Evolutionary conservation across 2,797 vertebrate genomes (phyloP).

Genomic region (Centropyge bicolor): DNA sequence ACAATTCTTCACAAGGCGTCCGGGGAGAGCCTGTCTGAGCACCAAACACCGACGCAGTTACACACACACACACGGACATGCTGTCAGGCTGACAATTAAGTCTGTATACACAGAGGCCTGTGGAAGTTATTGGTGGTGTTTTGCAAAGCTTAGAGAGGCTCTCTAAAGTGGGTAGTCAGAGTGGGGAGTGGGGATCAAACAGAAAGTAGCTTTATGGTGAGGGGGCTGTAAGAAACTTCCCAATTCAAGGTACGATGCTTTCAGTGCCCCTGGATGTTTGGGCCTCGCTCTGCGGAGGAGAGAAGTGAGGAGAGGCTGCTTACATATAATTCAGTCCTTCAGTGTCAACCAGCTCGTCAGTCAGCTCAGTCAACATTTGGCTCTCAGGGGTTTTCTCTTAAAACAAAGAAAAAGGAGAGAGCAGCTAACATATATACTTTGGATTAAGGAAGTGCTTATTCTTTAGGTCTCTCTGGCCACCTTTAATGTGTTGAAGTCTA

Average conservation of each 20-base stretch:
- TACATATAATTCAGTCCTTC: conserved; percentile 31
- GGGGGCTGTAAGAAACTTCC: conserved; percentile 16
- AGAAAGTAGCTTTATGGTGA: conserved; percentile 18
- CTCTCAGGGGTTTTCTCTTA: conserved; percentile 25
- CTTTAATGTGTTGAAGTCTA: neutral
- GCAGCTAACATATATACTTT: conserved; percentile 7
- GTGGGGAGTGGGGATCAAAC: conserved; percentile 30
- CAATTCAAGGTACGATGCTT: conserved; percentile 3
- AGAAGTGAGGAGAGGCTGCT: conserved; percentile 8
- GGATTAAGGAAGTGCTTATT: neutral
- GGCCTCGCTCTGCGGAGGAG: conserved; percentile 16
- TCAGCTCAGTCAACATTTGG: conserved; percentile 17
- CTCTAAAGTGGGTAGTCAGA: conserved; percentile 23
- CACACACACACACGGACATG: conserved; percentile 30
- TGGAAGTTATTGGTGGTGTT: conserved; percentile 30
- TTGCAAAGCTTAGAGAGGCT: conserved; percentile 31
- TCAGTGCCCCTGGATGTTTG: conserved; percentile 39
- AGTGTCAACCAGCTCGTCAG: conserved; percentile 36
- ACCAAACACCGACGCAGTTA: conserved; percentile 23
- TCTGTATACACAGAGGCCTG: conserved; percentile 40
- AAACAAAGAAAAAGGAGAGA: conserved; percentile 24
- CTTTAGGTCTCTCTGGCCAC: neutral
- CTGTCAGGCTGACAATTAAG: conserved; percentile 48
- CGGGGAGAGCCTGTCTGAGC: conserved; percentile 48
- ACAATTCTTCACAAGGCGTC: conserved; percentile 65